Base-by-base conservation (phyloP, 2,888 invertebrate species). In the Formica aserva region DNA sequence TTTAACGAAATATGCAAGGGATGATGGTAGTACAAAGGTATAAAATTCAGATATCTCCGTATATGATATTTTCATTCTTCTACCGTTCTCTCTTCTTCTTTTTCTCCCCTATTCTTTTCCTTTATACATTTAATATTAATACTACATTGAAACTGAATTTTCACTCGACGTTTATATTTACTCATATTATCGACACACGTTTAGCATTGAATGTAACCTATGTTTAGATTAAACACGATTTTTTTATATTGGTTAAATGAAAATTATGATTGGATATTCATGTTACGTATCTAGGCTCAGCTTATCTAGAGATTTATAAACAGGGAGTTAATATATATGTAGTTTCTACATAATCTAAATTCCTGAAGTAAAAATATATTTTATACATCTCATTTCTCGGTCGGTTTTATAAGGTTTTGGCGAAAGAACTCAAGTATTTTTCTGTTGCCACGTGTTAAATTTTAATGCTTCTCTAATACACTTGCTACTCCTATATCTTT, bases 21-120 rank as follows among this genome's bases (percentile, higher is more conserved):
- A 29, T 38, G n/a, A 76, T 15, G 26, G 1, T 15, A 22, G 18
- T 65, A 52, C 38, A 65, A 65, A 38, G 52, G 9, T 76, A 76
- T 38, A 66, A 65, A 52, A 66, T 65, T 75, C 35, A 13, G 35
- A 38, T 52, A 65, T 75, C 15, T 63, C n/a, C n/a, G n/a, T 48
- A 35, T 29, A 26, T 63, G 32, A 15, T 76, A 35, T 38, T 48
- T 1, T 63, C n/a, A 1, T 22, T 55, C 4, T 32, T 18, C 52
- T 52, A n/a, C 6, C n/a, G 1, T 15, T 60, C 29, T 60, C 26
- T 41, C 13, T 62, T 2, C 29, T 38, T 11, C 13, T 18, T 41
- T 62, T 63, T 48, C 63, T 38, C 35, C 18, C 22, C 8, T 63
- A 8, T 63, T n/a, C 9, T 63, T 63, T 41, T 18, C n/a, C 52